A percentile compares a stretch with the other conserved stretches of the same genome.
Evolutionary conservation across 2,888 invertebrate genomes (phyloP).

Genomic region (Ashinkailepas kermadecensis): DNA sequence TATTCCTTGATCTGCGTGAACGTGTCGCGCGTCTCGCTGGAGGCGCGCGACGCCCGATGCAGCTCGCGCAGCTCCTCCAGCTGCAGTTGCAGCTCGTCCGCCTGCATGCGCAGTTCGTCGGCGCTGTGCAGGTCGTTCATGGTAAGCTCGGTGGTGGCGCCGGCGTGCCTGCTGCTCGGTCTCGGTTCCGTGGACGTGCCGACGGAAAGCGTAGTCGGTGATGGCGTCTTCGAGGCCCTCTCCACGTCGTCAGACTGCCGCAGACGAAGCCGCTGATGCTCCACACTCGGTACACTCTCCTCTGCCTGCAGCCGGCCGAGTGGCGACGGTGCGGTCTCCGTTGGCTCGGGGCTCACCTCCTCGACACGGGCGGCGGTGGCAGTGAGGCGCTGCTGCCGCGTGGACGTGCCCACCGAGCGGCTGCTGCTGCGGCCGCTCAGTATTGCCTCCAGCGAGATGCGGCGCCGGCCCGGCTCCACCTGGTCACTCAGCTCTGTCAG

Average conservation of each 20-base stretch:
- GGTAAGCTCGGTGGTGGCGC: not conserved
- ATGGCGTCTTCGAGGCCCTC: not conserved
- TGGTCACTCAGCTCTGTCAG: not conserved
- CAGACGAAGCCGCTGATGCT: not conserved
- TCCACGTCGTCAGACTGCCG: not conserved
- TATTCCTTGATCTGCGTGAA: slow-evolving; percentile 4
- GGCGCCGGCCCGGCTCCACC: not conserved
- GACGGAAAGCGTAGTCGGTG: not conserved
- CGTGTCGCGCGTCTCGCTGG: not conserved
- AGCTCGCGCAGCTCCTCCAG: slow-evolving; percentile 3
- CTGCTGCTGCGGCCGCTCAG: not conserved
- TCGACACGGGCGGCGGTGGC: not conserved
- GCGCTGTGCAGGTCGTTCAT: not conserved
- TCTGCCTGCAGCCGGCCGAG: not conserved
- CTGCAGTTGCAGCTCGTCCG: not conserved
- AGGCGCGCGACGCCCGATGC: not conserved
- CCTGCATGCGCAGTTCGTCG: not conserved
- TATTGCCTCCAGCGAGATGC: not conserved
- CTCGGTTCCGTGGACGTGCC: not conserved
- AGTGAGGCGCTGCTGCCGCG: not conserved
- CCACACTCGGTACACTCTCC: not conserved
- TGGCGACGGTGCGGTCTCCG: not conserved
- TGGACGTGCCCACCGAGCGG: not conserved
- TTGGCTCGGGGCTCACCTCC: not conserved
- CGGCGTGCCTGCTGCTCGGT: not conserved